phyloP scores from a whole-genome alignment of 1,140 invertebrate species.

The Cydia fagiglandana region DNA sequence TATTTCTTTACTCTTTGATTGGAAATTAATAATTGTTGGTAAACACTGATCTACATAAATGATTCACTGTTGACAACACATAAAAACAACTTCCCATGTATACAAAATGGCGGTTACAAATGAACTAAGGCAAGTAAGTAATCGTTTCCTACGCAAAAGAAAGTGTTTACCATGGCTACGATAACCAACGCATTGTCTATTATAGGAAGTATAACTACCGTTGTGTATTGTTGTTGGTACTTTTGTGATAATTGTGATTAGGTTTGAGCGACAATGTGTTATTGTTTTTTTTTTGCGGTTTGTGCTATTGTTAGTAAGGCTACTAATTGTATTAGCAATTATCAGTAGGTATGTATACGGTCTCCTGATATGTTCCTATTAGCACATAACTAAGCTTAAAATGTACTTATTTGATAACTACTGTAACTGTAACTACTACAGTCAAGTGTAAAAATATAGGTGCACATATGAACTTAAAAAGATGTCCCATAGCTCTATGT shows the following conservation, averaged over 20 bases:
- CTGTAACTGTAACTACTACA: no score
- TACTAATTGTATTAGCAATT: background rate
- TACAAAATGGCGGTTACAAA: background rate
- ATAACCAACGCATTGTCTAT: background rate
- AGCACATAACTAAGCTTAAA: background rate
- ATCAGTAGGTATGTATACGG: background rate
- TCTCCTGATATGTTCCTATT: background rate
- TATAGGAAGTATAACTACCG: background rate
- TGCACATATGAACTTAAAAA: no score
- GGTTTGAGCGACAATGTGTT: conserved; percentile 2
- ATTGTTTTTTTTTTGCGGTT: background rate
- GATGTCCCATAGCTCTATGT: no score
- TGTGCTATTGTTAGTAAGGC: background rate
- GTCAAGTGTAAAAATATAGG: no score
- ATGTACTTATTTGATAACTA: background rate
- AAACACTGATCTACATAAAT: background rate
- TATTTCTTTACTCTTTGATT: no score
- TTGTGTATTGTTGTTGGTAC: background rate
- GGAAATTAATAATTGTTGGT: no score
- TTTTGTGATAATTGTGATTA: background rate
- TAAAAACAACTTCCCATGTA: conserved; percentile 1
- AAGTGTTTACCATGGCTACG: conserved; percentile 8
- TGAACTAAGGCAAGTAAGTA: background rate
- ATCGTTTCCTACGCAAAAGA: conserved; percentile 10
- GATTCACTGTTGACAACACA: conserved; percentile 1